Evolutionary conservation across 2,113 vertebrate genomes (phyloP), one percentile per base, ranked within the genome.

Genomic region (Dipodomys ordii): DNA sequence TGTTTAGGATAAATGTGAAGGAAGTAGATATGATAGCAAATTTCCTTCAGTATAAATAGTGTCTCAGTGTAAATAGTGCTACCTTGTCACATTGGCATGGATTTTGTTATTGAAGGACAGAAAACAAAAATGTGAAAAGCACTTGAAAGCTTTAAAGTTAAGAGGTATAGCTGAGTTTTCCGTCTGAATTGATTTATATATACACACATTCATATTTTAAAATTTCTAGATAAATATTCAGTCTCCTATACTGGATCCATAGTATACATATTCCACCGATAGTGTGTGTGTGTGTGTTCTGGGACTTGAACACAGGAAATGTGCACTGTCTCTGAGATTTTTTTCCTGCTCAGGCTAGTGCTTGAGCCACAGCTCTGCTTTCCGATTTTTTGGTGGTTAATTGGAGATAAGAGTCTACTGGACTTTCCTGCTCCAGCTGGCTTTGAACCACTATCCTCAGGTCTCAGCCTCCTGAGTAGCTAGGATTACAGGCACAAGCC

Each of bases 1-100:
- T 49, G 53, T 95, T 69, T 64, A 90, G 81, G 35, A n/a, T 87
- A 49, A 67, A 90, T 92, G 39, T 69, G 68, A 92, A 91, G 80
- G 20, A 85, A 9, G 1, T 94, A 49, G 39, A 49, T 49, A 49
- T 49, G 12, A 49, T 49, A 49, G 49, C 49, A 49, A 49, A 49
- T 49, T 9, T 11, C 12, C 49, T 49, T 12, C 49, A 49, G 12
- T 49, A 12, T 49, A 49, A 49, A 49, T 49, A 49, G 49, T 49
- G 49, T 12, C 49, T 49, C 49, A 49, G 39, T 39, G 39, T 39
- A 39, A 39, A 83, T 25, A 93, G 30, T 35, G 7, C 2, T 32
- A 49, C 65, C 64, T 84, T 84, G 30, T 60, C 88, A 81, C 65
- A 53, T 81, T 84, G 30, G 49, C 88, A 81, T 69, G 92, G 78